phyloP scores from a whole-genome alignment of 2,888 invertebrate genomes.

The Thalpophila matura region DNA sequence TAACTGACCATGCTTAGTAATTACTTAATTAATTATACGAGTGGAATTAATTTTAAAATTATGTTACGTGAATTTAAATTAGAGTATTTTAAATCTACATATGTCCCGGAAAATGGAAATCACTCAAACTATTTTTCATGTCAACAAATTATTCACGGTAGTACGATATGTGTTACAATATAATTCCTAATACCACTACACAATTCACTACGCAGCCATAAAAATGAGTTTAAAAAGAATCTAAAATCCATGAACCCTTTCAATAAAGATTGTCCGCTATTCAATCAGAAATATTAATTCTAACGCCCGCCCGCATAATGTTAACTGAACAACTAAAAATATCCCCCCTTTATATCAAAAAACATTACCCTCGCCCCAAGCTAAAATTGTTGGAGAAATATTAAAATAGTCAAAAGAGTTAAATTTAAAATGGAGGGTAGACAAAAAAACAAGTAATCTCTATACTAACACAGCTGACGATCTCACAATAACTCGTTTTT shows the following conservation, averaged over 20 bases:
- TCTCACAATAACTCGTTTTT: constrained; percentile 73
- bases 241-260: constrained; percentile 70
- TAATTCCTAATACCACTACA: constrained; percentile 25
- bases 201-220: constrained; percentile 55
- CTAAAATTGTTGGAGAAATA: constrained; percentile 87
- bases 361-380: constrained; percentile 84
- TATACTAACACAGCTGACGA: constrained; percentile 88
- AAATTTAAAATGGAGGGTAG: constrained; percentile 88
- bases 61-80: neutral
- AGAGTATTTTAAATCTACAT: neutral
- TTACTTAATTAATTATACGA: neutral
- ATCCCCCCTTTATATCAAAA: constrained; percentile 80
- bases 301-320: constrained; percentile 81
- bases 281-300: constrained; percentile 78
- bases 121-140: constrained; percentile 6
- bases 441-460: constrained; percentile 83
- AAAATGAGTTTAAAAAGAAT: constrained; percentile 58
- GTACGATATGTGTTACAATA: constrained; percentile 11
- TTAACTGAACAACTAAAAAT: constrained; percentile 74
- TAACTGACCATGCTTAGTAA: constrained; percentile 1
- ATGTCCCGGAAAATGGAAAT: constrained; percentile 15
- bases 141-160: constrained; percentile 36
- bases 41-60: neutral
- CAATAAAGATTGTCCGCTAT: constrained; percentile 65
- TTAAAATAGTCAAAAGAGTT: constrained; percentile 91